Base-by-base conservation (phyloP, 1,140 invertebrate genomes). In the Drosophila neocordata region DNA sequence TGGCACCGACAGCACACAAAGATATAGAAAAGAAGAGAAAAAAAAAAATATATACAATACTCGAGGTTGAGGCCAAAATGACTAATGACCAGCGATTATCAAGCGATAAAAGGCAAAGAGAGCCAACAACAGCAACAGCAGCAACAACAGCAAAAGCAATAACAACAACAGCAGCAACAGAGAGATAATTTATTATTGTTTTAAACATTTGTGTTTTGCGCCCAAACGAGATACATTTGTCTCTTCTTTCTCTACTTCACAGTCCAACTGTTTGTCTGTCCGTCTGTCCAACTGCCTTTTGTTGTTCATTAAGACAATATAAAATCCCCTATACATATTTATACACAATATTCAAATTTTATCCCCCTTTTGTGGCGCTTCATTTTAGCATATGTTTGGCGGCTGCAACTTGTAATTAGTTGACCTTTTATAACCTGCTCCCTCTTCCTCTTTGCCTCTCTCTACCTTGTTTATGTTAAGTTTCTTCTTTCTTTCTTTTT, bases 71-170 rank as follows among this genome's bases (percentile, higher is more conserved):
- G 79, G 69, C 75, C 83, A 77, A 90, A 90, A 90, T 90, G 87
- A 90, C 87, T 90, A 90, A 90, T 90, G 87, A 83, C 87, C 87
- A 83, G 73, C 88, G 87, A 90, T 90, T 90, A 90, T 90, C 87
- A 83, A 84, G 73, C 87, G 87, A 90, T 90, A 90, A 90, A 90
- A 90, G 81, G 79, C 82, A 85, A 76, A 69, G 73, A 85, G 74
- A 74, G 65, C 65, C 52, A 59, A 48, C 18, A 48, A 48, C 41
- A 48, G 15, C 60, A 72, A 13, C 61, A 60, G 48, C 64, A 58
- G 59, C 53, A 38, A 37, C 69, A 78, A 4, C 63, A 73, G 37
- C 74, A 85, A 38, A 64, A 69, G 44, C 57, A 77, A 9, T 18
- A 63, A 6, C 65, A 35, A 4, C 41, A 44, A 15, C 41, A 18